Evolutionary conservation across 2,113 vertebrate genomes (phyloP).

Genomic region (Cyanoramphus novaezelandiae): DNA sequence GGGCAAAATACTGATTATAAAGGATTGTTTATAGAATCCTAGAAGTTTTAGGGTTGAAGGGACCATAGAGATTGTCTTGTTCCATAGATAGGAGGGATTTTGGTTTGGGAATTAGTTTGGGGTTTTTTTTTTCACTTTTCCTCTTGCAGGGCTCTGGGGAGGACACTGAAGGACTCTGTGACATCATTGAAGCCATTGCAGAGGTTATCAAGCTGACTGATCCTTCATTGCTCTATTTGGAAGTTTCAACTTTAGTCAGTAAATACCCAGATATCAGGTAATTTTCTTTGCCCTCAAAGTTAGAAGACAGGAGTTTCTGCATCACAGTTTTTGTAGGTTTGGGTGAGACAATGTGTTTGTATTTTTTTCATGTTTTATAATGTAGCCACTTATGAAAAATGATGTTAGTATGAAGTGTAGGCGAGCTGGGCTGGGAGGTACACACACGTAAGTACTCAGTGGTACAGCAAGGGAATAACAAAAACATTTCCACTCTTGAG

Average conservation of each 20-base stretch:
- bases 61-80: neutral
- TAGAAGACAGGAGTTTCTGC: neutral
- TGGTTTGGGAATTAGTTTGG: neutral
- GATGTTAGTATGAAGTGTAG: neutral
- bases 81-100: neutral
- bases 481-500: neutral
- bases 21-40: neutral
- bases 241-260: slow-evolving; percentile 94
- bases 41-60: neutral
- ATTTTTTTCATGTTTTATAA: neutral
- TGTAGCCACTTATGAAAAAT: neutral
- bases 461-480: neutral
- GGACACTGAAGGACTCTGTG: slow-evolving; percentile 87
- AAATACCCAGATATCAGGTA: slow-evolving; percentile 98
- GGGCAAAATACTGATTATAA: neutral
- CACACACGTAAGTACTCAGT: neutral
- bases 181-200: slow-evolving; percentile 89
- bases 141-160: slow-evolving; percentile 76
- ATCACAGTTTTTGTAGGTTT: neutral
- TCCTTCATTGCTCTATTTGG: slow-evolving; percentile 93
- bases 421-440: neutral
- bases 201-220: slow-evolving; percentile 98
- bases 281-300: neutral
- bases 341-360: neutral
- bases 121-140: neutral